Evolutionary conservation across 2,113 vertebrate genomes (phyloP).

Genomic region (Vimba vimba): DNA sequence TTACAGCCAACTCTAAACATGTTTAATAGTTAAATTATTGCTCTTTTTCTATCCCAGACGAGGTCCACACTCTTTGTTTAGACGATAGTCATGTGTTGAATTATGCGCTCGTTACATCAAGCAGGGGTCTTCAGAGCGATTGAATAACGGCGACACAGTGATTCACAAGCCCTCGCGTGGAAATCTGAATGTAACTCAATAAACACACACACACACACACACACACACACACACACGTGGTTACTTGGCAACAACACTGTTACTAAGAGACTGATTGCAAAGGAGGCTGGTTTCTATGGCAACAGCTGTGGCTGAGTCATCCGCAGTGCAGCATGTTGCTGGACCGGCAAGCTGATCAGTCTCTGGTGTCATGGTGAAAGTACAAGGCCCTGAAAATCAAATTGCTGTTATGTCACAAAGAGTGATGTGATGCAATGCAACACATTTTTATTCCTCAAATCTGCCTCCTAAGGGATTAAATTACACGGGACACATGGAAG

Average conservation of each 20-base stretch:
- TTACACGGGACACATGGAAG: not conserved
- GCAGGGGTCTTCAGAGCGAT: not conserved
- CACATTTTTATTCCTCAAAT: not conserved
- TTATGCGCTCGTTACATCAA: not conserved
- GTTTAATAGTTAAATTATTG: not conserved
- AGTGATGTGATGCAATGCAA: slow-evolving; percentile 23
- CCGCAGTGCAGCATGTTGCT: slow-evolving; percentile 61
- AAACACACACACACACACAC: slow-evolving; percentile 43
- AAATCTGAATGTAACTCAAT: slow-evolving; percentile 51
- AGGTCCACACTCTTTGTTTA: not conserved
- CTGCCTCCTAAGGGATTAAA: not conserved
- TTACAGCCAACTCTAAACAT: not conserved
- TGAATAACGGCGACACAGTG: slow-evolving; percentile 24
- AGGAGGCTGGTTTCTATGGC: slow-evolving; percentile 63
- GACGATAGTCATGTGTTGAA: not conserved
- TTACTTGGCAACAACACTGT: slow-evolving; percentile 67
- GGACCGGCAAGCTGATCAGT: slow-evolving; percentile 50
- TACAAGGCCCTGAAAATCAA: slow-evolving; percentile 36
- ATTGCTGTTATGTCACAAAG: slow-evolving; percentile 37
- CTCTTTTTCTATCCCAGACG: not conserved
- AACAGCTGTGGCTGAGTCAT: slow-evolving; percentile 67
- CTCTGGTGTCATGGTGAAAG: slow-evolving; percentile 50
- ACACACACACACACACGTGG: slow-evolving; percentile 45
- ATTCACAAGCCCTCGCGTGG: slow-evolving; percentile 30
- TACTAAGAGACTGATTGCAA: slow-evolving; percentile 66